Percentiles rank a stretch among this genome's conserved stretches.
phyloP scores from a whole-genome alignment of 1,140 invertebrate genomes.

The Ridgeia piscesae region DNA sequence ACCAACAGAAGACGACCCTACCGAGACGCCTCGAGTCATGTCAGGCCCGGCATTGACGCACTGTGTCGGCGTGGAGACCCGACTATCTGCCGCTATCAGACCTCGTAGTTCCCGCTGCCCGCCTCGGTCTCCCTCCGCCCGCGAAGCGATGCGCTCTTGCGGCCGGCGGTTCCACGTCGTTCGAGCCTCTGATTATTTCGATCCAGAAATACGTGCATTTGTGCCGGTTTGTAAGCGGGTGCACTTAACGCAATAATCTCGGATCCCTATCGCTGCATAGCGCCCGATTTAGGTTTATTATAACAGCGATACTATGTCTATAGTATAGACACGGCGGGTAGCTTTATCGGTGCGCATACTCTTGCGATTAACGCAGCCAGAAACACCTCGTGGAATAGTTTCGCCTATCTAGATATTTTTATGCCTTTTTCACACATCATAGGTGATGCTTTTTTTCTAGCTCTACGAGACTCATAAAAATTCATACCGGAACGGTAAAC shows the following conservation, averaged over 20 bases:
- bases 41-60: not conserved
- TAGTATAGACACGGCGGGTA: not conserved
- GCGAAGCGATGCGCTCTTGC: not conserved
- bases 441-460: no score
- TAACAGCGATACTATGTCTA: not conserved
- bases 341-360: not conserved
- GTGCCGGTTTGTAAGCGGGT: not conserved
- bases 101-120: not conserved
- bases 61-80: not conserved
- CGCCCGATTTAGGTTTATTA: conserved; percentile 9
- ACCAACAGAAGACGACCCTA: not conserved
- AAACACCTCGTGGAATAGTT: not conserved
- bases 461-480: no score
- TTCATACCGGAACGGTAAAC: no score
- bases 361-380: not conserved
- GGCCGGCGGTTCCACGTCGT: not conserved
- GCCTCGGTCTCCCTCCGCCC: not conserved
- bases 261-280: not conserved
- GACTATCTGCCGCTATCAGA: conserved; percentile 7
- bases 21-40: not conserved
- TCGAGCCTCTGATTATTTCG: not conserved
- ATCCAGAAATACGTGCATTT: conserved; percentile 10
- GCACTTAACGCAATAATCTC: not conserved
- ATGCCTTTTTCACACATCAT: not conserved
- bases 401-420: not conserved